Percentiles rank a stretch among this genome's conserved stretches.
phyloP scores from a whole-genome alignment of 2,797 vertebrate species.

The Pangasius macronema region DNA sequence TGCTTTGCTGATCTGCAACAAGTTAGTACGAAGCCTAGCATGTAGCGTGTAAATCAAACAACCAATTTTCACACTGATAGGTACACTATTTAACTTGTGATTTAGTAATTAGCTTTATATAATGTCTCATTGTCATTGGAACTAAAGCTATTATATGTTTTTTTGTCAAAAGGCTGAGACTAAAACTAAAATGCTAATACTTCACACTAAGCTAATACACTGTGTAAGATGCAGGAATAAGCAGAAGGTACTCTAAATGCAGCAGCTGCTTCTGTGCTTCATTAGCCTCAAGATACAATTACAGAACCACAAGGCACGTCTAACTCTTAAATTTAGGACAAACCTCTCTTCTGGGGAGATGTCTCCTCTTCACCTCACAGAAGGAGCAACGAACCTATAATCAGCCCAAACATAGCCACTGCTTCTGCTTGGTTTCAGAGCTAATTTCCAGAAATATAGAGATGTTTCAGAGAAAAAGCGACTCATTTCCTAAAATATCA shows the following conservation, averaged over 20 bases:
- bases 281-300: conserved; percentile 38
- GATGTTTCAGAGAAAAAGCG: neutral
- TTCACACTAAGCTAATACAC: neutral
- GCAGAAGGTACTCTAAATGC: conserved; percentile 29
- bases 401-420: conserved; percentile 31
- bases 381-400: conserved; percentile 12
- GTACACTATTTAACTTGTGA: neutral
- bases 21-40: neutral
- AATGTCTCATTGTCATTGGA: neutral
- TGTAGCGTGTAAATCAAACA: neutral
- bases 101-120: neutral
- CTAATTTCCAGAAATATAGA: conserved; percentile 12
- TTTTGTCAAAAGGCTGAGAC: neutral
- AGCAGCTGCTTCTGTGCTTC: conserved; percentile 32
- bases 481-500: conserved; percentile 45
- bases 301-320: neutral
- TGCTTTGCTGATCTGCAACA: neutral
- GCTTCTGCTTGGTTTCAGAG: conserved; percentile 10
- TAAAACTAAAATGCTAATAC: neutral
- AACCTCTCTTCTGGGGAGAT: conserved; percentile 4
- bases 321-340: conserved; percentile 28
- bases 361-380: conserved; percentile 14
- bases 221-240: conserved; percentile 2
- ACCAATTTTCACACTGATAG: neutral
- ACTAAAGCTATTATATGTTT: neutral